phyloP scores from a whole-genome alignment of 2,888 invertebrate species.

The Andrena fulva region DNA sequence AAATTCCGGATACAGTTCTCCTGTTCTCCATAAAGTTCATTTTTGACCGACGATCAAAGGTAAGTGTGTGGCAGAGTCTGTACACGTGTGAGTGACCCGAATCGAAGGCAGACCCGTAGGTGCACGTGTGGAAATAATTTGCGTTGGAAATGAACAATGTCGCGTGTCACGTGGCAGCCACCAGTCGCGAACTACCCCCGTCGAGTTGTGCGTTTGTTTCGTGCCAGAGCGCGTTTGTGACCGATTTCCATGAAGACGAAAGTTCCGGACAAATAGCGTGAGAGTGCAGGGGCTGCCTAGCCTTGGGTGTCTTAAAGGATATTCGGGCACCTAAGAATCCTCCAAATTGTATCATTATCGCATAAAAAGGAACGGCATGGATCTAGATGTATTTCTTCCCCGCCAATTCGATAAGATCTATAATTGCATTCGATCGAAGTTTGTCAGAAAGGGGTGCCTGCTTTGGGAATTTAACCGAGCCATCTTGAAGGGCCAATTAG shows the following conservation, averaged over 20 bases:
- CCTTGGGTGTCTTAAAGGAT: neutral
- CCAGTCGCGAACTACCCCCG: slow-evolving; percentile 30
- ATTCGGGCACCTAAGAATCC: no score
- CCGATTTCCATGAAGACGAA: slow-evolving; percentile 59
- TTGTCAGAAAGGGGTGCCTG: neutral
- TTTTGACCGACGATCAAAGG: no score
- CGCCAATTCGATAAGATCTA: no score
- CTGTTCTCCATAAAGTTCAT: no score
- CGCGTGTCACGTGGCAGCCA: slow-evolving; percentile 60
- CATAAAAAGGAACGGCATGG: no score
- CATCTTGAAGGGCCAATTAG: neutral
- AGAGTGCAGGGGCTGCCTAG: neutral
- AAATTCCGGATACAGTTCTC: no score
- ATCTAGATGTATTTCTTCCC: no score
- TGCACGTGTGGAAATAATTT: slow-evolving; percentile 72
- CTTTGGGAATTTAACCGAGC: neutral
- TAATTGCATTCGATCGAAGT: neutral
- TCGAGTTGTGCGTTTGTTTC: slow-evolving; percentile 61
- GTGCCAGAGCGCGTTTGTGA: slow-evolving; percentile 44
- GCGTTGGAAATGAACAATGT: slow-evolving; percentile 77
- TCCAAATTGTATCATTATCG: no score
- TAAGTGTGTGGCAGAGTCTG: neutral
- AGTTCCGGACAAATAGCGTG: slow-evolving; percentile 2
- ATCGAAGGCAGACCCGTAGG: slow-evolving; percentile 20
- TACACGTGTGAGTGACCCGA: slow-evolving; percentile 7